These are phyloP conservation scores for Myiotriccus ornatus DNA, from an alignment of 2,797 vertebrate species.

Conservation along the genomic window DNA sequence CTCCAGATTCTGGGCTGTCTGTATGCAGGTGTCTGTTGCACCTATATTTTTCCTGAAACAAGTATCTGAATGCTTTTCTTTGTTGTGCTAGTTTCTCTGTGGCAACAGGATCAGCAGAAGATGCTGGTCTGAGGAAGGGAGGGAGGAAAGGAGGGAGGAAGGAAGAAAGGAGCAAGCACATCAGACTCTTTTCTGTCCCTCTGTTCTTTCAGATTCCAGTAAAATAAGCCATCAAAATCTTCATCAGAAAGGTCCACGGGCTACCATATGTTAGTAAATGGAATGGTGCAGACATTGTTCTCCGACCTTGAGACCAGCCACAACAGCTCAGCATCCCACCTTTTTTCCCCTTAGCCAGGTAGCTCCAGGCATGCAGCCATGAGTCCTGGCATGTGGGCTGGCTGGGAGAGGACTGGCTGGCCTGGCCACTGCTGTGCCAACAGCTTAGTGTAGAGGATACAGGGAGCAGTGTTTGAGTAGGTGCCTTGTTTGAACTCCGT, in stretches of 20 bases:
- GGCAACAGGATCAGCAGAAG: neutral
- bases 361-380: rapidly evolving
- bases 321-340: neutral
- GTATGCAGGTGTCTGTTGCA: neutral
- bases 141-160: neutral
- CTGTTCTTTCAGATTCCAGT: neutral
- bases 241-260: neutral
- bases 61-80: neutral
- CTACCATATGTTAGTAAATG: neutral
- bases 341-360: neutral
- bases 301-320: neutral
- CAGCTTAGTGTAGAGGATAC: neutral
- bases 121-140: neutral
- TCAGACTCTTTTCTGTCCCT: neutral
- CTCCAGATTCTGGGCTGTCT: neutral
- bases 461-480: rapidly evolving
- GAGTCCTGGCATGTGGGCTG: rapidly evolving
- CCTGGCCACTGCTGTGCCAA: neutral
- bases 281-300: neutral
- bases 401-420: neutral
- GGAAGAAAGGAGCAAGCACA: neutral
- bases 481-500: neutral
- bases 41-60: neutral
- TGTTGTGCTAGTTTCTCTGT: neutral
- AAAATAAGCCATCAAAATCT: neutral